Conservation (phyloP, 1,140 invertebrate genomes). For the Meloidogyne exigua region DNA sequence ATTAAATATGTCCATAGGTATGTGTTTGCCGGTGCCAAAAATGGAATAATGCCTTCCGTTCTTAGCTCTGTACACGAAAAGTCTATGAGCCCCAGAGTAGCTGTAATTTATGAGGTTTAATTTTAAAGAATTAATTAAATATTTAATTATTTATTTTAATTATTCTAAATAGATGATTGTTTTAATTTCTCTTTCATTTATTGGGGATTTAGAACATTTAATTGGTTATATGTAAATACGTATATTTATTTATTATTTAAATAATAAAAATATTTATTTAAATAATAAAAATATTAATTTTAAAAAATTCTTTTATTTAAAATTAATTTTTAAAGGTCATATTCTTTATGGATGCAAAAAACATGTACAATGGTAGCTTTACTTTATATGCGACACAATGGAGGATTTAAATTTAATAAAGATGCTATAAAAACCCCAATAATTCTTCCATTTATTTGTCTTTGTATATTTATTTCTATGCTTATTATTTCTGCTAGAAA, state of each 20-base stretch:
- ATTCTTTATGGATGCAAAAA: constrained; percentile 31
- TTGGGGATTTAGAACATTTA: constrained; percentile 57
- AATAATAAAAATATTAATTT: too few relatives aligned
- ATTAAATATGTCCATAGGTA: constrained; percentile 39
- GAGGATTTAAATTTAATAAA: constrained; percentile 6
- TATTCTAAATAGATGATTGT: constrained; percentile 39
- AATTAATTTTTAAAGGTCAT: constrained; percentile 18
- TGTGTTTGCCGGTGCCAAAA: constrained; percentile 48
- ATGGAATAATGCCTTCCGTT: constrained; percentile 43
- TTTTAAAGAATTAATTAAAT: constrained; percentile 12
- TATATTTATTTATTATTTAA: constrained; percentile 35
- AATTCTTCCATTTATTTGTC: constrained; percentile 41
- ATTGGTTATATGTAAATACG: constrained; percentile 55
- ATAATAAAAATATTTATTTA: neutral
- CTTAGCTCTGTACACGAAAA: constrained; percentile 41
- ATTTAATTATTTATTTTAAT: too few relatives aligned
- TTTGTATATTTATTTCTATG: constrained; percentile 31
- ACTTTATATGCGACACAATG: constrained; percentile 38
- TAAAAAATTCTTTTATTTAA: too few relatives aligned
- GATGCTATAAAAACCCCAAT: constrained; percentile 41
- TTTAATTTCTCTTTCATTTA: constrained; percentile 47
- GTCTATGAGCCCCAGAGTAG: constrained; percentile 44
- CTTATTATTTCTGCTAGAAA: constrained; percentile 30
- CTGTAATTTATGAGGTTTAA: constrained; percentile 50
- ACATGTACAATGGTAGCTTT: constrained; percentile 30